Evolutionary conservation across 1,140 invertebrate genomes (phyloP).

Genomic region (Ostrea denselamellosa): DNA sequence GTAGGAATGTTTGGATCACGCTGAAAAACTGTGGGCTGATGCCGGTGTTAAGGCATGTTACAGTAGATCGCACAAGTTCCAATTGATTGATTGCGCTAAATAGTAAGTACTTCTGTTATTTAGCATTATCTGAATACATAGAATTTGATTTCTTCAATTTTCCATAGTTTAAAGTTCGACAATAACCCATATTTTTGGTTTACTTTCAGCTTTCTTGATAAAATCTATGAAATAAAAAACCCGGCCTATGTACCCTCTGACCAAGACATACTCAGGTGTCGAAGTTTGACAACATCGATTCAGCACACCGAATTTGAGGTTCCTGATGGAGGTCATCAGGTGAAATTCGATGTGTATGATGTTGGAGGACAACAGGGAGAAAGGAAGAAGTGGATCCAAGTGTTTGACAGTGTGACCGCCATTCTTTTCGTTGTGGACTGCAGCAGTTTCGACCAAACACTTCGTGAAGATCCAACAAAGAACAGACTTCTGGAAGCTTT

Average conservation of each 20-base stretch:
- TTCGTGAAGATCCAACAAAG: conserved; percentile 85
- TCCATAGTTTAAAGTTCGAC: too few relatives aligned
- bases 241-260: conserved; percentile 72
- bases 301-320: conserved; percentile 75
- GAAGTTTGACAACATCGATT: conserved; percentile 72
- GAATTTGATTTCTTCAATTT: not conserved
- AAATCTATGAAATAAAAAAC: conserved; percentile 66
- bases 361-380: conserved; percentile 88
- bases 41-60: conserved; percentile 95
- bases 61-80: conserved; percentile 99
- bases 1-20: conserved; percentile 93
- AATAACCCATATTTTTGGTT: not conserved
- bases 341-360: conserved; percentile 78
- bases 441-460: conserved; percentile 87
- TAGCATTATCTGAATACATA: not conserved
- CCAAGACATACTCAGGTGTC: conserved; percentile 74
- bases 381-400: conserved; percentile 90
- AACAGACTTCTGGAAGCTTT: conserved; percentile 87
- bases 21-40: conserved; percentile 97
- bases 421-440: conserved; percentile 88
- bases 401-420: conserved; percentile 89
- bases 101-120: conserved; percentile 87
- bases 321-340: conserved; percentile 67
- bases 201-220: conserved; percentile 73
- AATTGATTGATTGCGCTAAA: conserved; percentile 99